Conservation (phyloP, 2,797 vertebrate genomes). For the Tenualosa thibaudeaui region DNA sequence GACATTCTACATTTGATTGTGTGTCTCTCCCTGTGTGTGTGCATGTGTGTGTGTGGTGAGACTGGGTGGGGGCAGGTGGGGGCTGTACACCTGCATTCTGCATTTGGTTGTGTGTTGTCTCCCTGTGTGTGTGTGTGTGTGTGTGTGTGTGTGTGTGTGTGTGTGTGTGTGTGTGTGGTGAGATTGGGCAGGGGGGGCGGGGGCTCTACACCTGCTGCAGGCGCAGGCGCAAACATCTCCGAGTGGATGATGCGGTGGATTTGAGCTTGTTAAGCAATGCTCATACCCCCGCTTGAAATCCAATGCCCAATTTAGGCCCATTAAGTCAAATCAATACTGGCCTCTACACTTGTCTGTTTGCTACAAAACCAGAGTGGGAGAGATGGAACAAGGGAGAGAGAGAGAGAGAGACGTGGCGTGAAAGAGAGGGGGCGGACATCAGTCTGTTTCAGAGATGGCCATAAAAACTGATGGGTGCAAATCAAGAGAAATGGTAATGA, state of each 20-base stretch:
- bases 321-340: conserved; percentile 6
- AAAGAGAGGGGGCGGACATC: background rate
- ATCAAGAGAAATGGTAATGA: background rate
- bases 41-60: background rate
- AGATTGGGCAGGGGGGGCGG: background rate
- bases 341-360: background rate
- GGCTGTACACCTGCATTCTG: background rate
- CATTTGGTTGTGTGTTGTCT: background rate
- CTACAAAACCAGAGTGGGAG: conserved; percentile 1
- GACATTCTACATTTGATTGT: background rate
- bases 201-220: background rate
- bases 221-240: background rate
- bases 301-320: background rate
- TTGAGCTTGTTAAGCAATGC: conserved; percentile 8
- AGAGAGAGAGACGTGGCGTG: background rate
- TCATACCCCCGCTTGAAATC: background rate
- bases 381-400: background rate
- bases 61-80: too few relatives aligned
- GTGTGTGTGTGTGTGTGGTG: background rate
- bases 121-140: background rate
- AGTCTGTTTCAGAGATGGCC: background rate
- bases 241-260: background rate
- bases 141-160: conserved; percentile 4
- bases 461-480: background rate
- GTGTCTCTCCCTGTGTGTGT: background rate